Percentiles rank a stretch among this genome's conserved stretches.
Evolutionary conservation across 2,888 invertebrate species (phyloP).

Genomic region (Melinaea menophilus): DNA sequence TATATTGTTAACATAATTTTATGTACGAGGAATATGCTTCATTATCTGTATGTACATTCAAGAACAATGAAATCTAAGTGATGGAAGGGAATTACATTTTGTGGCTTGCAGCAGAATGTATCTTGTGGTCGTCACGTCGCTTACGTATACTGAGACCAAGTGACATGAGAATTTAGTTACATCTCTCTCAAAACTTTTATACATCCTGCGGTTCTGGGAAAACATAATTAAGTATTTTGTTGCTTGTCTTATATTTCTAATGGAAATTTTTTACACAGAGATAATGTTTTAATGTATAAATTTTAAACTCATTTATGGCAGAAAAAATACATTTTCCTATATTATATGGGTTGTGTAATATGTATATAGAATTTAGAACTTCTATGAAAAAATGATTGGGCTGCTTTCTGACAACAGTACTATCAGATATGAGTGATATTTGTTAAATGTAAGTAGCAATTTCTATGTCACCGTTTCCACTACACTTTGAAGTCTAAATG

Average conservation of each 20-base stretch:
- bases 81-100: conserved; percentile 4
- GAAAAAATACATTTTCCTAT: too few species aligned
- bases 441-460: too few species aligned
- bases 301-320: too few species aligned
- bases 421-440: too few species aligned
- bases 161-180: conserved; percentile 1
- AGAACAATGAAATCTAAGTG: conserved; percentile 1
- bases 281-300: too few species aligned
- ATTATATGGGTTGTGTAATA: too few species aligned
- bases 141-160: background rate
- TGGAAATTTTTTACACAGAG: background rate
- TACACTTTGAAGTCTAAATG: background rate
- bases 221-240: background rate
- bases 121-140: conserved; percentile 4
- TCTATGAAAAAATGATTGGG: too few species aligned
- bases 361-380: too few species aligned
- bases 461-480: background rate
- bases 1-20: background rate
- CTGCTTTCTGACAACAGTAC: too few species aligned
- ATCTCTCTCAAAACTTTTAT: background rate
- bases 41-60: background rate
- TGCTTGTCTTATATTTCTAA: background rate
- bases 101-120: background rate
- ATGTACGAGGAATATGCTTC: background rate
- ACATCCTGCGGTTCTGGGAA: background rate